phyloP scores from a whole-genome alignment of 2,797 vertebrate genomes.

The Sus cebifrons region DNA sequence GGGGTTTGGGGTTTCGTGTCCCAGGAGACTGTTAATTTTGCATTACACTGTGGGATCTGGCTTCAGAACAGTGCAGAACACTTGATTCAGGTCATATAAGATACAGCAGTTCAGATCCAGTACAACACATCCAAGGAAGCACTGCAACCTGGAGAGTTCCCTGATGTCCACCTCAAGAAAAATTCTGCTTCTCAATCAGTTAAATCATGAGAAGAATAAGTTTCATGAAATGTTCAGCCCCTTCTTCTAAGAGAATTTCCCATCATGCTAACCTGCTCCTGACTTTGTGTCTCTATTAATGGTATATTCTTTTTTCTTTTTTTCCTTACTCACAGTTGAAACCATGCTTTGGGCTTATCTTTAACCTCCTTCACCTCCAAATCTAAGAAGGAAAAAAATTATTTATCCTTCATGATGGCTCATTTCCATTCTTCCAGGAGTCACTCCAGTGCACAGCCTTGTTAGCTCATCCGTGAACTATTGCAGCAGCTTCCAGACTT shows the following conservation, averaged over 20 bases:
- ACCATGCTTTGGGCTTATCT: not conserved
- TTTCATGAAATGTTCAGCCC: not conserved
- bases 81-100: not conserved
- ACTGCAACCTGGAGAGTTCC: not conserved
- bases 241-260: not conserved
- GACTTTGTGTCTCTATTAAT: not conserved
- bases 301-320: not conserved
- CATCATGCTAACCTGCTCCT: not conserved
- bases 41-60: not conserved
- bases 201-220: not conserved
- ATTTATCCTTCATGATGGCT: not conserved
- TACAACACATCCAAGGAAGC: not conserved
- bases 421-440: not conserved
- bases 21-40: not conserved
- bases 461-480: not conserved
- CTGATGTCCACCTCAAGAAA: not conserved
- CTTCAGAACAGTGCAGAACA: fast-evolving
- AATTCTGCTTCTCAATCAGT: not conserved
- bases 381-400: not conserved
- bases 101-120: not conserved
- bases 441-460: not conserved
- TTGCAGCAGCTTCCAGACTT: not conserved
- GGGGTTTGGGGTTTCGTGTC: not conserved
- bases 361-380: not conserved
- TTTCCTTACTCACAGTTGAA: not conserved